Conservation (phyloP, 2,888 invertebrate species). For the Diachrysia chrysitis region DNA sequence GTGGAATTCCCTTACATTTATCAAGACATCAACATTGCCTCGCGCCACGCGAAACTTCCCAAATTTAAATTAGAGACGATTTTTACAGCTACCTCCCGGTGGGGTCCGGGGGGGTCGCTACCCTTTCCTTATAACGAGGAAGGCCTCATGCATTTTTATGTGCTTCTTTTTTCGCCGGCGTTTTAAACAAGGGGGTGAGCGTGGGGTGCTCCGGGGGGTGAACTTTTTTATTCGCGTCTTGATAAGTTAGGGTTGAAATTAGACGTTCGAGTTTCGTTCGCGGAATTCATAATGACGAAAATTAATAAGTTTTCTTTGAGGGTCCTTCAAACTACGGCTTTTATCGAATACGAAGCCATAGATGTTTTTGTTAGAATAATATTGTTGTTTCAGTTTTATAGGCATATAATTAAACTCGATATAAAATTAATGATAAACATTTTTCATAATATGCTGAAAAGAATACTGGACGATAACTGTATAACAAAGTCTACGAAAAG, state of each 20-base stretch:
- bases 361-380: constrained; percentile 48
- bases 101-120: constrained; percentile 82
- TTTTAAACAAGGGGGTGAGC: constrained; percentile 90
- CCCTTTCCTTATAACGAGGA: constrained; percentile 90
- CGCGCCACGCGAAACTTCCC: constrained; percentile 88
- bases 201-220: constrained; percentile 84
- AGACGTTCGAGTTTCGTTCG: constrained; percentile 90
- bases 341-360: constrained; percentile 71
- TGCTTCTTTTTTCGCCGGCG: constrained; percentile 90
- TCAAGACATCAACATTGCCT: constrained; percentile 88
- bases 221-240: constrained; percentile 90
- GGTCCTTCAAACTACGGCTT: constrained; percentile 77
- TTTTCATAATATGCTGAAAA: neutral
- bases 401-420: too few relatives aligned
- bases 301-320: constrained; percentile 89
- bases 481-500: too few relatives aligned
- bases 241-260: constrained; percentile 90
- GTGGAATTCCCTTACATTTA: constrained; percentile 88
- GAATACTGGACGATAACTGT: too few relatives aligned
- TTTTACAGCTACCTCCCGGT: constrained; percentile 88
- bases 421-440: neutral
- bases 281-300: constrained; percentile 90
- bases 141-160: constrained; percentile 90
- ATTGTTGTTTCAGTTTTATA: constrained; percentile 25
- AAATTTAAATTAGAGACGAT: constrained; percentile 90